A percentile compares a stretch with the other conserved stretches of the same genome.
Evolutionary conservation across 2,888 invertebrate genomes (phyloP).

Genomic region (Clitarchus hookeri): DNA sequence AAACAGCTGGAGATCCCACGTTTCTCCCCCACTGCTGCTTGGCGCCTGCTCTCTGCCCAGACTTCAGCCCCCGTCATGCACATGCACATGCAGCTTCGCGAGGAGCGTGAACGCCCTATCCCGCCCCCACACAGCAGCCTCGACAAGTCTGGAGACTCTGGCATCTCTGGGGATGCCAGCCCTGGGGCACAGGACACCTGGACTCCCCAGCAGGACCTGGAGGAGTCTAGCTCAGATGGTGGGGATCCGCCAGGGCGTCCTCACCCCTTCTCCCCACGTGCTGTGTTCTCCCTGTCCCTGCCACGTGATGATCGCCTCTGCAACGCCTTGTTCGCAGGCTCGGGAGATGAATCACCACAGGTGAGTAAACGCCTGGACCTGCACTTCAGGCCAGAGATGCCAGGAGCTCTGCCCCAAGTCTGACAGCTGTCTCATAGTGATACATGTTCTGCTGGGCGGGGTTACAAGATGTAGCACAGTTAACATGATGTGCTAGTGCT

Average conservation of each 20-base stretch:
- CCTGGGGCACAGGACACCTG: conserved; percentile 61
- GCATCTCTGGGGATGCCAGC: conserved; percentile 79
- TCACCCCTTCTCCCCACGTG: conserved; percentile 54
- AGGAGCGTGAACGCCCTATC: conserved; percentile 59
- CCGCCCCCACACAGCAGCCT: conserved; percentile 52
- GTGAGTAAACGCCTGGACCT: not conserved
- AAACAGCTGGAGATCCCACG: conserved; percentile 75
- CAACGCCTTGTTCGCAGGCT: conserved; percentile 53
- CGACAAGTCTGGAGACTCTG: conserved; percentile 83
- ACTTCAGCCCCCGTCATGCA: not conserved
- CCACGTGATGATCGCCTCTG: conserved; percentile 67
- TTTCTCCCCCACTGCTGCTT: conserved; percentile 83
- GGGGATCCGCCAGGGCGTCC: conserved; percentile 45
- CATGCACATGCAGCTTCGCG: conserved; percentile 49
- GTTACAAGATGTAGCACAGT: too few species aligned
- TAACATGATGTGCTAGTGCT: too few species aligned
- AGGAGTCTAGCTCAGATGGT: conserved; percentile 58
- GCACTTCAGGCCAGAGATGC: too few species aligned
- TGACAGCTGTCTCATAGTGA: too few species aligned
- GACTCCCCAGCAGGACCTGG: conserved; percentile 88
- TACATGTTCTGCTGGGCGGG: too few species aligned
- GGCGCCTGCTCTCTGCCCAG: conserved; percentile 71
- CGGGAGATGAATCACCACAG: conserved; percentile 49
- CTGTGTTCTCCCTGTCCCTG: conserved; percentile 75
- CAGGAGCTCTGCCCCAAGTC: too few species aligned